Evolutionary conservation across 2,888 invertebrate genomes (phyloP).

Genomic region (Drosophila ustulata): DNA sequence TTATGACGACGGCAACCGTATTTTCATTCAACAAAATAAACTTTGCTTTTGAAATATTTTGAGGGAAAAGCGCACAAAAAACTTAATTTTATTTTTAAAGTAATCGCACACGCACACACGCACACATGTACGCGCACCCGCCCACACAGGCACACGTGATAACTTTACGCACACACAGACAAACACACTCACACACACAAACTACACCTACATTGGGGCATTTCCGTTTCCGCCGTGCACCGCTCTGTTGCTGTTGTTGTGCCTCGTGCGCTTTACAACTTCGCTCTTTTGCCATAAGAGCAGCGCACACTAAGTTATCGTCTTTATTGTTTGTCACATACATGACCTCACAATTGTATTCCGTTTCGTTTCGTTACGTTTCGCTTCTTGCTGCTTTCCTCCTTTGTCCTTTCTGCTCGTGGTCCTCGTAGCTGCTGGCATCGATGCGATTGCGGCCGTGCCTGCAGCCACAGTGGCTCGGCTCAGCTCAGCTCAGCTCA

Average conservation of each 20-base stretch:
- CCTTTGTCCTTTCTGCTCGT: not conserved
- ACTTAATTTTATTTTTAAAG: slow-evolving; percentile 68
- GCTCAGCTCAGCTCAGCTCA: slow-evolving; percentile 37
- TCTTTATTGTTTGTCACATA: slow-evolving; percentile 78
- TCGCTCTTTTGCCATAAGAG: slow-evolving; percentile 32
- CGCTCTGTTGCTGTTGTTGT: slow-evolving; percentile 10
- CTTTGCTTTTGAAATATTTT: slow-evolving; percentile 63
- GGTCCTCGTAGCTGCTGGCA: slow-evolving; percentile 11
- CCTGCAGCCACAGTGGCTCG: slow-evolving; percentile 18
- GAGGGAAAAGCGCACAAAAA: slow-evolving; percentile 50
- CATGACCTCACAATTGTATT: slow-evolving; percentile 77
- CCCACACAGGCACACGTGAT: not conserved
- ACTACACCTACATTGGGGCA: slow-evolving; percentile 34
- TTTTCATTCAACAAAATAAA: slow-evolving; percentile 65
- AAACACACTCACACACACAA: slow-evolving; percentile 4
- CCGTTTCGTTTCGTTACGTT: slow-evolving; percentile 44
- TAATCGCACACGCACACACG: slow-evolving; percentile 22
- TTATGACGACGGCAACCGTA: slow-evolving; percentile 51
- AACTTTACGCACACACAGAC: not conserved
- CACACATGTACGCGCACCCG: not conserved
- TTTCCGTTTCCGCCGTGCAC: slow-evolving; percentile 56
- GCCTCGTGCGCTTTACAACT: slow-evolving; percentile 28
- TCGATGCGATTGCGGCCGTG: not conserved
- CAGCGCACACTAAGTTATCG: slow-evolving; percentile 63
- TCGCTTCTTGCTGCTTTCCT: slow-evolving; percentile 23